Percentiles rank a stretch among this genome's conserved stretches.
Conservation (phyloP, 1,140 invertebrate species). For the Drosophila orena region DNA sequence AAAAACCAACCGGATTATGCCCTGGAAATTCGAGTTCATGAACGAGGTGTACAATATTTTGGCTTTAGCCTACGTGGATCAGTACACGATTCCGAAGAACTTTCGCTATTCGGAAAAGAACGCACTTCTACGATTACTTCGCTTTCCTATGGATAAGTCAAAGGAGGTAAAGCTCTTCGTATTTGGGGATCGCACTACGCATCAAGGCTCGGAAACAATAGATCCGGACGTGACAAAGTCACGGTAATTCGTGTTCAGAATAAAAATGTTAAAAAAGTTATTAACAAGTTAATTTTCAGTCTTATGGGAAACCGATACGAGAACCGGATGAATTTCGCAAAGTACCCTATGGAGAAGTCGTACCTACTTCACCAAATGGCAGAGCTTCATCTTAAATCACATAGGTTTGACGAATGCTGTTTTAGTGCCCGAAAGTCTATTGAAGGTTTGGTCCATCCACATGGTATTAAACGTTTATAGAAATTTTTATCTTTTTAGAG, state of each 20-base stretch:
- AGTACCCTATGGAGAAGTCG: conserved; percentile 71
- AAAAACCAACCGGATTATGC: conserved; percentile 76
- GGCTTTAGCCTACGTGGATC: conserved; percentile 64
- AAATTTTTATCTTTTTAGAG: conserved; percentile 33
- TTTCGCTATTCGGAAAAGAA: conserved; percentile 18
- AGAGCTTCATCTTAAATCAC: conserved; percentile 53
- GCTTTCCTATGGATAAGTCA: conserved; percentile 47
- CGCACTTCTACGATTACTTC: conserved; percentile 46
- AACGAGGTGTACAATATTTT: conserved; percentile 80
- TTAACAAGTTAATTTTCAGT: conserved; percentile 21
- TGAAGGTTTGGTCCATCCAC: conserved; percentile 20
- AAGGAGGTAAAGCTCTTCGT: conserved; percentile 54
- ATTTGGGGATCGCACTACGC: conserved; percentile 74
- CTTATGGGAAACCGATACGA: conserved; percentile 51
- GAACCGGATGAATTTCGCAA: conserved; percentile 63
- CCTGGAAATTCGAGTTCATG: conserved; percentile 80
- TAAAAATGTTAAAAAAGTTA: no score
- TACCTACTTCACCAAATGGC: conserved; percentile 72
- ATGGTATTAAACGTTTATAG: background rate
- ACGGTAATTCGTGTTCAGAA: conserved; percentile 17
- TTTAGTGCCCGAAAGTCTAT: conserved; percentile 66
- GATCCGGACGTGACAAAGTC: conserved; percentile 40
- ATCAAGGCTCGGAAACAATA: conserved; percentile 37
- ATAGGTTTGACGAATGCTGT: conserved; percentile 66
- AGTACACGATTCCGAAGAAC: conserved; percentile 48